Conservation (phyloP, 1,140 invertebrate species). For the Papilio aristodemus region DNA sequence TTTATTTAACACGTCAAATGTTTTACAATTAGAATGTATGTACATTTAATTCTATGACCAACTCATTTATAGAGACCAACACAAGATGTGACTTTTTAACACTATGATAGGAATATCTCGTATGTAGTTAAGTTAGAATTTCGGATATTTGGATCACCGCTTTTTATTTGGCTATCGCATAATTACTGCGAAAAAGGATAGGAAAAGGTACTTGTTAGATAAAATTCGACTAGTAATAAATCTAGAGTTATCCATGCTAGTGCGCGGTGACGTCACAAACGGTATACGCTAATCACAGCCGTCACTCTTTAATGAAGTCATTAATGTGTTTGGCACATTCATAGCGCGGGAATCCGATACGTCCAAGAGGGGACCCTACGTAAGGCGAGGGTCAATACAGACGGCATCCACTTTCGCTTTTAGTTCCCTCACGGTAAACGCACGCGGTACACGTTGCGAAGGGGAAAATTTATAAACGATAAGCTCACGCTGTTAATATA, state of each 20-base stretch:
- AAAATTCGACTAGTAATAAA: background rate
- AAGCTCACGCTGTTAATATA: background rate
- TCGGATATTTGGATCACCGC: too few relatives aligned
- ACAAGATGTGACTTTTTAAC: too few relatives aligned
- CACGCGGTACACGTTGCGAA: conserved; percentile 62
- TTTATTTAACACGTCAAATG: too few relatives aligned
- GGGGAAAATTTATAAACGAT: conserved; percentile 15
- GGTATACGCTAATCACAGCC: background rate
- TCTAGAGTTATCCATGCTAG: background rate
- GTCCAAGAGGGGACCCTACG: conserved; percentile 52
- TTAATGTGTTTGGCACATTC: conserved; percentile 36
- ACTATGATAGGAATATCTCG: too few relatives aligned
- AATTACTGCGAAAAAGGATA: too few relatives aligned
- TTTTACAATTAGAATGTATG: too few relatives aligned
- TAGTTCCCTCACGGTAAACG: conserved; percentile 52
- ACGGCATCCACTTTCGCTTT: conserved; percentile 51
- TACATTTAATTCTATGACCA: too few relatives aligned
- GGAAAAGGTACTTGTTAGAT: too few relatives aligned
- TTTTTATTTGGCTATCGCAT: too few relatives aligned
- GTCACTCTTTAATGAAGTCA: conserved; percentile 34
- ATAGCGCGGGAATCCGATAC: conserved; percentile 40
- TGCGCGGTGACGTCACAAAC: background rate
- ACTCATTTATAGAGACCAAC: too few relatives aligned
- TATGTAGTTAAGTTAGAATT: too few relatives aligned
- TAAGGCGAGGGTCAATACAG: conserved; percentile 51